A percentile compares a stretch with the other conserved stretches of the same genome.
phyloP scores from a whole-genome alignment of 2,888 invertebrate species.

The Aelia acuminata region DNA sequence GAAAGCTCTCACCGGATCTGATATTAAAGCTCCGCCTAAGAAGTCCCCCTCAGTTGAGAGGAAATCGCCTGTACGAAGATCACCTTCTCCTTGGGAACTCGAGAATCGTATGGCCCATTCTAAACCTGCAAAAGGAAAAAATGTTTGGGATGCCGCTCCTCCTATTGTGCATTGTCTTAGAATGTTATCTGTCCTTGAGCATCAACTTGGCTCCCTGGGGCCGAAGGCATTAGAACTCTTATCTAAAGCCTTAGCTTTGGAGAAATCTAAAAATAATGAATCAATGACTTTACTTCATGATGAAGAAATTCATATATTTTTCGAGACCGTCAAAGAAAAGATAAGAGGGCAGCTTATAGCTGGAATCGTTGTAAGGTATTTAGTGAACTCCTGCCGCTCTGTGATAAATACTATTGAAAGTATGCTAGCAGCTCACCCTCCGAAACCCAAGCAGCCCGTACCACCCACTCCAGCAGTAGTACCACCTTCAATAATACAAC shows the following conservation, averaged over 20 bases:
- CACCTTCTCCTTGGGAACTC: slow-evolving; percentile 60
- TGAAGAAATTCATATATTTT: slow-evolving; percentile 80
- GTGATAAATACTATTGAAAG: slow-evolving; percentile 84
- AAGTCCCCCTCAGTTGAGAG: slow-evolving; percentile 63
- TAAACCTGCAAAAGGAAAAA: slow-evolving; percentile 55
- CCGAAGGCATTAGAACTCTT: slow-evolving; percentile 84
- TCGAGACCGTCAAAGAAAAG: slow-evolving; percentile 90
- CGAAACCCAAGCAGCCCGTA: slow-evolving; percentile 65
- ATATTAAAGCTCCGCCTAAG: slow-evolving; percentile 66
- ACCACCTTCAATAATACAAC: slow-evolving; percentile 64
- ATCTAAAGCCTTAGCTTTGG: slow-evolving; percentile 83
- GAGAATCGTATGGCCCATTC: slow-evolving; percentile 45
- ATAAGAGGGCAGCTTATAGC: slow-evolving; percentile 84
- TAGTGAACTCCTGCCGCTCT: slow-evolving; percentile 80
- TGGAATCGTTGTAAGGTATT: slow-evolving; percentile 76
- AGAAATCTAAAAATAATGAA: slow-evolving; percentile 74
- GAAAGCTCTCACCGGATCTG: slow-evolving; percentile 67
- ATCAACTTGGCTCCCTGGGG: slow-evolving; percentile 86
- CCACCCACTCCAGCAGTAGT: slow-evolving; percentile 2
- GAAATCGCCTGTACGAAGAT: slow-evolving; percentile 58
- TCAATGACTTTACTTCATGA: slow-evolving; percentile 81
- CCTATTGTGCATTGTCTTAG: slow-evolving; percentile 71
- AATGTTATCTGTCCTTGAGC: slow-evolving; percentile 84
- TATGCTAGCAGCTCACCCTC: slow-evolving; percentile 77
- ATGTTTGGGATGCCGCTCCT: slow-evolving; percentile 74